Base-by-base conservation (phyloP, 2,113 vertebrate genomes). In the Cisticola juncidis region DNA sequence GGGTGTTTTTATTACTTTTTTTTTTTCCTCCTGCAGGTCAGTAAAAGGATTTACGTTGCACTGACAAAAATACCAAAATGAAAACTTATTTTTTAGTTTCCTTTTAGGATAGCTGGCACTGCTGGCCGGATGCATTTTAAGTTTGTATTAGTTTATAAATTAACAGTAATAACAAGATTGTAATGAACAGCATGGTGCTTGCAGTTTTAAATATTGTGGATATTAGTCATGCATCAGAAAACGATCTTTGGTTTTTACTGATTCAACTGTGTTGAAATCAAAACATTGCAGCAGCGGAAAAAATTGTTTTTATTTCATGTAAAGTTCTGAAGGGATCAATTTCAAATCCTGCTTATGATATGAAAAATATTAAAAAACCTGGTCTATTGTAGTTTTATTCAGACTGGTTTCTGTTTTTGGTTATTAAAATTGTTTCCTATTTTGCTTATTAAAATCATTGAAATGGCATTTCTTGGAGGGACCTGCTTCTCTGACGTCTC, bases 211-310 rank as follows among this genome's bases (percentile, higher is more conserved):
- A 99, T 99, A 98, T 99, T 98, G 98, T 99, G 98, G 98, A 98
- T 99, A 99, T 98, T 98, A 94, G 98, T 99, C 99, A 98, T 98
- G 99, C 99, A 99, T 99, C 99, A 99, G 98, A 98, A 97, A 98
- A 97, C 97, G 98, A 98, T 98, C 98, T 99, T 99, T 97, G 97
- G 98, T 99, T 99, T 98, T 99, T 99, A 98, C 97, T 98, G 99
- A 99, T 99, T 99, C 99, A 99, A 99, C 99, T 99, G 99, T 99
- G 99, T 99, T 99, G 99, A 99, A 99, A 98, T 99, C 99, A 98
- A 97, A 98, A 98, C 97, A 98, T 98, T 99, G 98, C 99, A 98
- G 98, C 99, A 98, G 99, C 98, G 98, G 98, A 98, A 98, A 90
- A 98, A 98, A 99, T 98, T 98, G 98, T 98, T 98, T 98, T 99